Evolutionary conservation across 2,113 vertebrate species (phyloP).

Genomic region (Arothron firmamentum): DNA sequence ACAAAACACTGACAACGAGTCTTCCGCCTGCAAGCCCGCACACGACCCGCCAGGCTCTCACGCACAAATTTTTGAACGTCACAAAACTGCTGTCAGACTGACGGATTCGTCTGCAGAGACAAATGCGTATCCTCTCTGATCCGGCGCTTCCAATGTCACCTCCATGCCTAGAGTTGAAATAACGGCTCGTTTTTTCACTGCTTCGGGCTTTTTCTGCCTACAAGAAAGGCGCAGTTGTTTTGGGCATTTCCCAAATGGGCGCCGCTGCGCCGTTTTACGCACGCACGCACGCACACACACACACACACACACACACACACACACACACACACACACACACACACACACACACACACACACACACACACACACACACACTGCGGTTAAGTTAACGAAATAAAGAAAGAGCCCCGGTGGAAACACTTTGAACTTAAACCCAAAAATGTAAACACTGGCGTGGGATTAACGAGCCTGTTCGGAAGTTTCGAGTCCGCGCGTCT

Average conservation of each 20-base stretch:
- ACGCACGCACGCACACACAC: slow-evolving; percentile 8
- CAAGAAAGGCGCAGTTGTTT: slow-evolving; percentile 61
- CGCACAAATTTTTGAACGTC: slow-evolving; percentile 9
- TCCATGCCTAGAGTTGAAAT: neutral
- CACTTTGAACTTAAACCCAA: neutral
- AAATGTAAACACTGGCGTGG: neutral
- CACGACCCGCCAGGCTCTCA: slow-evolving; percentile 27
- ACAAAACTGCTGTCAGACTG: slow-evolving; percentile 26
- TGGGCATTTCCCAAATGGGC: slow-evolving; percentile 39
- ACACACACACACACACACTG: slow-evolving; percentile 5
- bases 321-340: slow-evolving; percentile 8
- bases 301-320: slow-evolving; percentile 3
- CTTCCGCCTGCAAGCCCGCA: slow-evolving; percentile 35
- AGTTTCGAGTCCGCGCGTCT: slow-evolving; percentile 7
- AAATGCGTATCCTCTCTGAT: neutral
- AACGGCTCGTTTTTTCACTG: neutral
- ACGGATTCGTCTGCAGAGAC: neutral
- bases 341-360: slow-evolving; percentile 8
- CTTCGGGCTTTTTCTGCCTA: slow-evolving; percentile 33
- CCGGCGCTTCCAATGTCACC: too few relatives aligned
- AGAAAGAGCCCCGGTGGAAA: slow-evolving; percentile 52
- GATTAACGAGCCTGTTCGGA: too few relatives aligned
- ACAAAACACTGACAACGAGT: neutral
- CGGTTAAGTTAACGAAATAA: slow-evolving; percentile 36
- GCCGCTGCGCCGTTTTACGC: slow-evolving; percentile 29